A percentile compares a stretch with the other conserved stretches of the same genome.
phyloP scores from a whole-genome alignment of 2,888 invertebrate species.

The Aphidius colemani region DNA sequence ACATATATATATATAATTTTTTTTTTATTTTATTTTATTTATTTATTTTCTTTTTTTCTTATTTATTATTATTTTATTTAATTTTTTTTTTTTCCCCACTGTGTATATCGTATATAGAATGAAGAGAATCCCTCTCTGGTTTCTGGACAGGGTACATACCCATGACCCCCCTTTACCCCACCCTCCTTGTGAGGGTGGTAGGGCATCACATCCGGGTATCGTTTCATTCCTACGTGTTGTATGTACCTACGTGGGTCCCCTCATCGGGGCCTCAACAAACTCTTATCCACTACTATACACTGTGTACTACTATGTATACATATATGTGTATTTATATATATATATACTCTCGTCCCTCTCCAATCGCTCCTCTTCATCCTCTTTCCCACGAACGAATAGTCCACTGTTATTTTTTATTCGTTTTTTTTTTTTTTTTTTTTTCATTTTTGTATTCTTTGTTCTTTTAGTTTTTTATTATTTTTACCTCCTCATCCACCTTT shows the following conservation, averaged over 20 bases:
- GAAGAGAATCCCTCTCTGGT: slow-evolving; percentile 22
- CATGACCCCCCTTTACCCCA: slow-evolving; percentile 34
- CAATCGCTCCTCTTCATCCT: slow-evolving; percentile 29
- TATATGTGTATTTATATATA: too few species aligned
- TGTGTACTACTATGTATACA: too few species aligned
- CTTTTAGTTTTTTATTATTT: background rate
- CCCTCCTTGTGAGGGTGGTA: slow-evolving; percentile 31
- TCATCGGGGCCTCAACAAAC: slow-evolving; percentile 21
- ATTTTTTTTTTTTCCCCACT: too few species aligned
- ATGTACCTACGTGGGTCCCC: slow-evolving; percentile 22
- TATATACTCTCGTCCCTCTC: slow-evolving; percentile 15
- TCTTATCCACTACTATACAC: too few species aligned
- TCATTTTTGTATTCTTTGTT: slow-evolving; percentile 17
- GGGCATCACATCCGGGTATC: slow-evolving; percentile 33
- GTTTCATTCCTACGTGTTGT: slow-evolving; percentile 2
- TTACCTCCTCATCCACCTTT: slow-evolving; percentile 19
- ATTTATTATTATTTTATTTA: too few species aligned
- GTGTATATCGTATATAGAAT: too few species aligned
- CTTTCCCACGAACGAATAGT: slow-evolving; percentile 31
- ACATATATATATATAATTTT: slow-evolving; percentile 33
- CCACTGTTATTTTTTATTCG: slow-evolving; percentile 14
- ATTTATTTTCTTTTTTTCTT: too few species aligned
- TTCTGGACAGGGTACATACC: slow-evolving; percentile 32
- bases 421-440: slow-evolving; percentile 1
- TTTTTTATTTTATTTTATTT: background rate